Conservation (phyloP, 2,888 invertebrate genomes). For the Pachliopta kotzebuea region DNA sequence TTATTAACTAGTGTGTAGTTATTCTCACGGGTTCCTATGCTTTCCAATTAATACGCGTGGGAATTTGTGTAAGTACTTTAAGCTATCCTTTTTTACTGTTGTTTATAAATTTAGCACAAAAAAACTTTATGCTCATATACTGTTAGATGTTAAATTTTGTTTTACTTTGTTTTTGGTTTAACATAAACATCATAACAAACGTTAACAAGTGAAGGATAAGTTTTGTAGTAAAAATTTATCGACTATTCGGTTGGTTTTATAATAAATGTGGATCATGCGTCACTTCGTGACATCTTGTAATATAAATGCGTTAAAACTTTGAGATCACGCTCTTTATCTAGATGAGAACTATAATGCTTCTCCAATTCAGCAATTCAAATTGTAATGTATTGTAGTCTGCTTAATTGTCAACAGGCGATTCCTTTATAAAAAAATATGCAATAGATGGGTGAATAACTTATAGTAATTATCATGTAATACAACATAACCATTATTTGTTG, state of each 20-base stretch:
- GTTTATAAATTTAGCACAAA: background rate
- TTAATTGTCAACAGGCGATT: constrained; percentile 35
- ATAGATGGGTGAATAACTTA: constrained; percentile 12
- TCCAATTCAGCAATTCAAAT: constrained; percentile 55
- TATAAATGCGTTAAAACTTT: constrained; percentile 39
- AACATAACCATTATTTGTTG: constrained; percentile 49
- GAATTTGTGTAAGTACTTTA: background rate
- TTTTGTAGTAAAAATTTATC: background rate
- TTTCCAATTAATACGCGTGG: constrained; percentile 20
- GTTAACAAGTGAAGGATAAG: no score
- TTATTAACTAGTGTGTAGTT: constrained; percentile 1
- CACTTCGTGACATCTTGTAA: constrained; percentile 44
- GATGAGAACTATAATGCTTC: constrained; percentile 48
- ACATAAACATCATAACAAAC: no score
- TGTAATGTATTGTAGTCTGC: constrained; percentile 51
- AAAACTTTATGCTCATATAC: background rate
- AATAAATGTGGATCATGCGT: background rate
- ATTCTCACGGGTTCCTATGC: constrained; percentile 24
- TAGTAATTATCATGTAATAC: constrained; percentile 10
- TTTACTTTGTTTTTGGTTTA: no score
- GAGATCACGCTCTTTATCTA: constrained; percentile 49
- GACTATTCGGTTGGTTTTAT: constrained; percentile 4
- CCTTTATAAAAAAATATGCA: constrained; percentile 13
- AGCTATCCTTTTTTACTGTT: constrained; percentile 10
- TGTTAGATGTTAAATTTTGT: background rate